Conservation (phyloP, 2,888 invertebrate species). For the Sclerodermus sp. region DNA sequence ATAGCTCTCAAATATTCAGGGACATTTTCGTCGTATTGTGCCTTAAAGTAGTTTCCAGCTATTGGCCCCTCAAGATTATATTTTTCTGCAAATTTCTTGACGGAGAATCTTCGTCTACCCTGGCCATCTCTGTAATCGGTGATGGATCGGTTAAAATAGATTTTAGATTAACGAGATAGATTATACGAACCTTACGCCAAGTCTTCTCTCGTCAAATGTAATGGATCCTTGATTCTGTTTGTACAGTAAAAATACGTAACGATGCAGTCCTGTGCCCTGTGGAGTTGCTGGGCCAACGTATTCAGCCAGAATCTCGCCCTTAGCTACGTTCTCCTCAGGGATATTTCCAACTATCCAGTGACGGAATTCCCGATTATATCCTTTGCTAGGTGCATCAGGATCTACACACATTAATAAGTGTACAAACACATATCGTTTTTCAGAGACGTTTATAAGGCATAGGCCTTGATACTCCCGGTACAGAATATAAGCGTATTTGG, state of each 20-base stretch:
- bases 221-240: constrained; percentile 54
- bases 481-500: background rate
- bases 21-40: constrained; percentile 67
- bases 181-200: constrained; percentile 37
- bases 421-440: too few species aligned
- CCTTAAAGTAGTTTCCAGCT: constrained; percentile 66
- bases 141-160: too few species aligned
- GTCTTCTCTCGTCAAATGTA: constrained; percentile 51
- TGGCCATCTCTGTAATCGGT: constrained; percentile 52
- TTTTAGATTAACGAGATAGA: too few species aligned
- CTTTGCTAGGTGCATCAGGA: constrained; percentile 48
- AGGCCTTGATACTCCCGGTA: background rate
- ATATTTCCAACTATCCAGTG: constrained; percentile 57
- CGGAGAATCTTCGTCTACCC: constrained; percentile 63
- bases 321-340: constrained; percentile 51
- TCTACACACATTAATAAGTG: constrained; percentile 36
- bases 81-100: constrained; percentile 63
- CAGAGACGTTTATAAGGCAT: background rate
- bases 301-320: constrained; percentile 52
- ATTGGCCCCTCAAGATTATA: constrained; percentile 64
- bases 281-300: constrained; percentile 55
- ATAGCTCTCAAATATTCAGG: constrained; percentile 56
- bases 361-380: constrained; percentile 51
- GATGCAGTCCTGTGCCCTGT: constrained; percentile 44
- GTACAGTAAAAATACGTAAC: constrained; percentile 53